phyloP scores from a whole-genome alignment of 2,113 vertebrate species.

The Brachypodius melanocephalos region DNA sequence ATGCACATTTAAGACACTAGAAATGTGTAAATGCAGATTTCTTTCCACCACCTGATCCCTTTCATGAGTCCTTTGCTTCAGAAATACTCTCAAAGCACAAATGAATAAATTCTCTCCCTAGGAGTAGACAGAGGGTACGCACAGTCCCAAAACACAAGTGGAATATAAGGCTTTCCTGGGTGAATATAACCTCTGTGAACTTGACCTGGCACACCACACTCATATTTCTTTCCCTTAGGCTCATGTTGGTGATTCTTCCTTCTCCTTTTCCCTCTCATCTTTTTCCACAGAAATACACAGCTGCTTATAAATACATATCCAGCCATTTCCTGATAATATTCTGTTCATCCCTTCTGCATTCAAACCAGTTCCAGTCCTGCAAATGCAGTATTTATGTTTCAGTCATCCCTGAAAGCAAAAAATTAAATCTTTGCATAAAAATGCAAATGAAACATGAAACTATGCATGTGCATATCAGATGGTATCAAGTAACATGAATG shows the following conservation, averaged over 20 bases:
- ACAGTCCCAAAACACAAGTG: not conserved
- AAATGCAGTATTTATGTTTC: not conserved
- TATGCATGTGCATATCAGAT: not conserved
- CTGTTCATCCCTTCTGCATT: not conserved
- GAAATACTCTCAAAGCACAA: not conserved
- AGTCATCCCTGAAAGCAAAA: not conserved
- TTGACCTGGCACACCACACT: not conserved
- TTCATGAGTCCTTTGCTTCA: not conserved
- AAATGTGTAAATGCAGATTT: not conserved
- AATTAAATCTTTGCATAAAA: not conserved
- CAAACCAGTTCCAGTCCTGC: not conserved
- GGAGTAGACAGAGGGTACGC: not conserved
- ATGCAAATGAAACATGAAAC: not conserved
- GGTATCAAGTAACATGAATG: not conserved
- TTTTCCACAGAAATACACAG: not conserved
- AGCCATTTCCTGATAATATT: not conserved
- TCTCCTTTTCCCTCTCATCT: not conserved
- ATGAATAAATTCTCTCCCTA: not conserved
- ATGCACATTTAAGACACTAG: not conserved
- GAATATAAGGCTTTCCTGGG: not conserved
- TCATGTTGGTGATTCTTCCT: not conserved
- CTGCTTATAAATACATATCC: not conserved
- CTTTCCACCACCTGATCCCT: not conserved
- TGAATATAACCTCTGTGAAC: not conserved
- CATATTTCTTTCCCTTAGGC: not conserved